Percentiles rank a stretch among this genome's conserved stretches.
Evolutionary conservation across 1,140 invertebrate genomes (phyloP).

Genomic region (Nephotettix cincticeps): DNA sequence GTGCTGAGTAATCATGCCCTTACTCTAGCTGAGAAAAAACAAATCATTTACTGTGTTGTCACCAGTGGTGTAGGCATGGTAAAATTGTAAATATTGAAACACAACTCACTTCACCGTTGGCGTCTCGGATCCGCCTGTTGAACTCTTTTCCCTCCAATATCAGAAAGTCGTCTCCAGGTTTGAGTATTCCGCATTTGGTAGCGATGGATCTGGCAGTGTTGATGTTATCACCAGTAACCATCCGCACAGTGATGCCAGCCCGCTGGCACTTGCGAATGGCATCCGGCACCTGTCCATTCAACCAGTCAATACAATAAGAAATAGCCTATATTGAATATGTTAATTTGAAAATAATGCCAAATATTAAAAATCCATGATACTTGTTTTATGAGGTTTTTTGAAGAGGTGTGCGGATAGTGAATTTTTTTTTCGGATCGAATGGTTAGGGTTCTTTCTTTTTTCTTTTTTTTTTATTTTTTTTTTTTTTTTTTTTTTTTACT

Average conservation of each 20-base stretch:
- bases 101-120: constrained; percentile 71
- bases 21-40: too few species aligned
- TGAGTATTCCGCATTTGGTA: constrained; percentile 95
- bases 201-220: constrained; percentile 98
- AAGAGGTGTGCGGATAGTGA: too few species aligned
- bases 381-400: not conserved
- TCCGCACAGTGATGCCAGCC: constrained; percentile 97
- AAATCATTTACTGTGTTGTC: too few species aligned
- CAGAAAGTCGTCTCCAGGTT: constrained; percentile 91
- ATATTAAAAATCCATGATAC: not conserved
- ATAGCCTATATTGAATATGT: not conserved
- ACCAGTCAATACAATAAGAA: constrained; percentile 22
- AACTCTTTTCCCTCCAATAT: constrained; percentile 98
- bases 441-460: too few species aligned
- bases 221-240: constrained; percentile 99
- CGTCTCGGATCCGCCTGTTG: constrained; percentile 87
- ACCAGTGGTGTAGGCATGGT: too few species aligned
- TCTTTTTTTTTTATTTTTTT: too few species aligned
- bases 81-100: too few species aligned
- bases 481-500: too few species aligned
- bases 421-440: too few species aligned
- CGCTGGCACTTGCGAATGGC: constrained; percentile 93
- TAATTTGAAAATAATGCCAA: not conserved
- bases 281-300: constrained; percentile 81
- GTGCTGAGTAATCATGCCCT: too few species aligned